phyloP scores from a whole-genome alignment of 2,797 vertebrate species.

The Ctenosaura bakeri region DNA sequence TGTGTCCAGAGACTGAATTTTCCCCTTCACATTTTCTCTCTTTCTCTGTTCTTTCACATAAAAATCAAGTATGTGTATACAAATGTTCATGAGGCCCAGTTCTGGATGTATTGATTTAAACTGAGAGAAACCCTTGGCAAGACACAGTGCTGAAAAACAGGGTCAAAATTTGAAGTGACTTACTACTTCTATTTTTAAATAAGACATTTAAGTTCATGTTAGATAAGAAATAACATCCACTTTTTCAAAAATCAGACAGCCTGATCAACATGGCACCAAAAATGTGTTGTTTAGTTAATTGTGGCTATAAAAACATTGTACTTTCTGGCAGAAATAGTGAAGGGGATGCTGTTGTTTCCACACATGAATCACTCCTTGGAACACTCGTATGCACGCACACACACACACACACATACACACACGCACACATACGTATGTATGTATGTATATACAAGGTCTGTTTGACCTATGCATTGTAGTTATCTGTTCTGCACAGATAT shows the following conservation, averaged over 20 bases:
- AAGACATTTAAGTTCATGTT: constrained; percentile 1
- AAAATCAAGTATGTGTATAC: constrained; percentile 19
- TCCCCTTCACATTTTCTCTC: constrained; percentile 1
- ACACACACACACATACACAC: no score
- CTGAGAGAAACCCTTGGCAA: constrained; percentile 6
- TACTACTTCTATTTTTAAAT: constrained; percentile 31
- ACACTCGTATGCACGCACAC: no score
- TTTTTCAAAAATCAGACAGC: neutral
- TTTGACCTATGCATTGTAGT: neutral
- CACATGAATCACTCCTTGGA: neutral
- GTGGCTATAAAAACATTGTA: neutral
- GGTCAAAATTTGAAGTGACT: constrained; percentile 11
- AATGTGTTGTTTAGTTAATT: neutral
- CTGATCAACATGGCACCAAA: neutral
- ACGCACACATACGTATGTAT: no score
- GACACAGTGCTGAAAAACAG: constrained; percentile 9
- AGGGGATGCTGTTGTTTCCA: neutral
- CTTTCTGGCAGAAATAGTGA: neutral
- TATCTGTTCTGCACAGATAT: neutral
- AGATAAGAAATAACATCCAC: constrained; percentile 1
- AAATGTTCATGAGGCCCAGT: constrained; percentile 17
- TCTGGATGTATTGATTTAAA: constrained; percentile 19
- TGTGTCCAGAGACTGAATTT: neutral
- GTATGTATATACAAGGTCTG: no score
- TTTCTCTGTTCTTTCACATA: constrained; percentile 30